Percentiles rank a stretch among this genome's conserved stretches.
Evolutionary conservation across 1,140 invertebrate species (phyloP).

Genomic region (Caenorhabditis elegans): WBcel235 BX284604.4:11055001-11055500

Average conservation of each 20-base stretch:
- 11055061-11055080: too few relatives aligned
- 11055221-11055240: not conserved
- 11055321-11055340: not conserved
- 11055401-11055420: too few relatives aligned
- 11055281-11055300: not conserved
- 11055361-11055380: not conserved
- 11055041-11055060: too few relatives aligned
- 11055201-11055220: not conserved
- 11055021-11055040: too few relatives aligned
- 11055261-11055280: not conserved
- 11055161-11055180: not conserved
- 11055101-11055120: too few relatives aligned
- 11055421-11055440: too few relatives aligned
- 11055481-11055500: too few relatives aligned
- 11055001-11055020: too few relatives aligned
- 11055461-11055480: too few relatives aligned
- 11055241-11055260: not conserved
- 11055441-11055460: too few relatives aligned
- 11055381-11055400: too few relatives aligned
- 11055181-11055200: not conserved
- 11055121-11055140: not conserved
- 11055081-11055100: too few relatives aligned
- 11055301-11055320: slow-evolving; percentile 8
- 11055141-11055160: slow-evolving; percentile 16
- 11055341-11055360: not conserved